A percentile compares a stretch with the other conserved stretches of the same genome.
These are phyloP conservation scores for Microctonus aethiopoides DNA, from an alignment of 2,888 invertebrate species.

Conservation along the genomic window DNA sequence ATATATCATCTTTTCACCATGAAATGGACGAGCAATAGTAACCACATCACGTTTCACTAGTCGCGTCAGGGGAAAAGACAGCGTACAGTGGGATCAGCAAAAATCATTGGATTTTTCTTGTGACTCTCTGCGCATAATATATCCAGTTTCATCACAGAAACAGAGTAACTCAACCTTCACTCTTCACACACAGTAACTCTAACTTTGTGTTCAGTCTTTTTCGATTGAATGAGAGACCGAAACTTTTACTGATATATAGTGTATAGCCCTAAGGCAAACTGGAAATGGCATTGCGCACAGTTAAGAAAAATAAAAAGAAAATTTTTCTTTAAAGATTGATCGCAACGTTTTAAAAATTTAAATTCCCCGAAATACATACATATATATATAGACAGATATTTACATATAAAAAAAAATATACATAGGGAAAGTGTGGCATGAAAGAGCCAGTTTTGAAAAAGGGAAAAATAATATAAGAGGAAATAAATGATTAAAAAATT, in stretches of 20 bases:
- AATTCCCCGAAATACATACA: too few species aligned
- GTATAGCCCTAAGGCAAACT: neutral
- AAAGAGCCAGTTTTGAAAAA: too few species aligned
- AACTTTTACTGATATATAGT: neutral
- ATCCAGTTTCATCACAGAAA: conserved; percentile 23
- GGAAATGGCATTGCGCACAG: neutral
- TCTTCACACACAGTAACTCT: neutral
- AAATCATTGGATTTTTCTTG: conserved; percentile 38
- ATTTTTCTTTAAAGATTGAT: neutral
- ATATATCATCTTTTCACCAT: neutral
- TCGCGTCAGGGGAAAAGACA: conserved; percentile 22
- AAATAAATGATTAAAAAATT: too few species aligned
- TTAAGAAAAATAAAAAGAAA: neutral
- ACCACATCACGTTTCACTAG: conserved; percentile 27
- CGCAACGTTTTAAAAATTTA: neutral
- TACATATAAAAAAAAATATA: neutral
- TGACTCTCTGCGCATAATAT: conserved; percentile 41
- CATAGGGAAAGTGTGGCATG: conserved; percentile 11
- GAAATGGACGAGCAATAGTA: conserved; percentile 11
- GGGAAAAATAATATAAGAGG: too few species aligned
- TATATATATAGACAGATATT: neutral
- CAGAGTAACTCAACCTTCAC: conserved; percentile 5
- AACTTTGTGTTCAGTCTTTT: neutral
- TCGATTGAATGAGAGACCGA: conserved; percentile 1
- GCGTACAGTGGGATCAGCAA: conserved; percentile 36